phyloP scores from a whole-genome alignment of 30 jellyfish, hydroid and myxozoan genomes.

The Hydra vulgaris region DNA sequence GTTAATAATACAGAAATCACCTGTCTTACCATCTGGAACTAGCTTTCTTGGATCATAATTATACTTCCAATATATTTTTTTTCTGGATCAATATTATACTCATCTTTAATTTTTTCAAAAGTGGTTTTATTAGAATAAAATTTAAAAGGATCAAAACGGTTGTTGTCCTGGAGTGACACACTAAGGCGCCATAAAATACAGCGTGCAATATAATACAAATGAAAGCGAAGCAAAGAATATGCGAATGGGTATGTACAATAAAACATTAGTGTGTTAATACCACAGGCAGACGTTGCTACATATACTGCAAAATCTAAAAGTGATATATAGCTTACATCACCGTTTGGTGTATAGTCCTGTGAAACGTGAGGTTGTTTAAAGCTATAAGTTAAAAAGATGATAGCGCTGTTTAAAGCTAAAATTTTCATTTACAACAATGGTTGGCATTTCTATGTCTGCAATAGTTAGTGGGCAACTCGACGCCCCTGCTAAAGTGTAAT shows the following conservation, averaged over 20 bases:
- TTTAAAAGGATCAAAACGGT: not conserved
- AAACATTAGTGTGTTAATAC: too few species aligned
- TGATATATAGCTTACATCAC: too few species aligned
- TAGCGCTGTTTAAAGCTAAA: not conserved
- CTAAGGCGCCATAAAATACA: too few species aligned
- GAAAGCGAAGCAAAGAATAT: too few species aligned
- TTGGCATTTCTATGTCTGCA: not conserved
- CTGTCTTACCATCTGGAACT: not conserved
- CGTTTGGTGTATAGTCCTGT: too few species aligned
- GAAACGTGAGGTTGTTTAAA: not conserved
- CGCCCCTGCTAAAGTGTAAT: too few species aligned
- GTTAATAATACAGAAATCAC: not conserved
- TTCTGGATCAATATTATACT: not conserved
- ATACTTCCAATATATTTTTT: too few species aligned
- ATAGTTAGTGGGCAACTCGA: not conserved
- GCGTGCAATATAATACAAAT: too few species aligned
- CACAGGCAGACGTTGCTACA: too few species aligned
- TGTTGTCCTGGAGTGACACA: not conserved
- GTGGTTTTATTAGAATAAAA: not conserved
- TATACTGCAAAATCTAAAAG: too few species aligned
- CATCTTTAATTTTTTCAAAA: not conserved
- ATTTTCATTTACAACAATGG: not conserved
- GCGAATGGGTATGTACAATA: too few species aligned
- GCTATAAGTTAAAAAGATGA: not conserved
- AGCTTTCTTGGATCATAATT: not conserved